phyloP scores from a whole-genome alignment of 2,113 vertebrate genomes.

The Telmatochromis brachygnathus region DNA sequence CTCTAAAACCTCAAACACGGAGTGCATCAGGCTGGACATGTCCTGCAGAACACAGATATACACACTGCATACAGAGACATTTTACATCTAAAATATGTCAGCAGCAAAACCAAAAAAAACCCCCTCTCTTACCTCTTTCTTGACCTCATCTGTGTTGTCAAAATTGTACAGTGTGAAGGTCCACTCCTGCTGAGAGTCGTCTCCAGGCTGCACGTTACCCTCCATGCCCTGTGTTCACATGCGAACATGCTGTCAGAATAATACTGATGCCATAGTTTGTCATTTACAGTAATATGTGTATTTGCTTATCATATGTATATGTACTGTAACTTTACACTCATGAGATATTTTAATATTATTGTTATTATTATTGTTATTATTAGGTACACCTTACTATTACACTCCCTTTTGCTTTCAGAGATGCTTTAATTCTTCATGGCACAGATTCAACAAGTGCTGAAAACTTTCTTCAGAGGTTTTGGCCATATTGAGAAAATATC shows the following conservation, averaged over 20 bases:
- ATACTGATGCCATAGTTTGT: background rate
- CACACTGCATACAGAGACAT: background rate
- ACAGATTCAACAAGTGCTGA: background rate
- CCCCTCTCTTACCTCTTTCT: constrained; percentile 71
- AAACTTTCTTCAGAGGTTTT: background rate
- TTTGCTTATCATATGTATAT: background rate
- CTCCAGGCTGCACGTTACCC: constrained; percentile 70
- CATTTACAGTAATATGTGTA: background rate
- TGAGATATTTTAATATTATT: background rate
- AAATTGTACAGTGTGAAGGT: constrained; percentile 88
- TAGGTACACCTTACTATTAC: background rate
- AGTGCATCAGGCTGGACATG: constrained; percentile 85
- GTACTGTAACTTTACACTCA: background rate
- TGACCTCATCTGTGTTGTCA: constrained; percentile 85
- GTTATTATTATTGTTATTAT: background rate
- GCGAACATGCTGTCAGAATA: background rate
- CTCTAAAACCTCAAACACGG: constrained; percentile 85
- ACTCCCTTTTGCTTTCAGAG: background rate
- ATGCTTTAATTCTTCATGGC: background rate
- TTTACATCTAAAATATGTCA: background rate
- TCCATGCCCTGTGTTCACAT: constrained; percentile 72
- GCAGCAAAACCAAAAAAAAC: background rate
- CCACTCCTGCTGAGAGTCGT: constrained; percentile 84
- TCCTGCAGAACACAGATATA: constrained; percentile 68
- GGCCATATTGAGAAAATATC: background rate